Conservation (phyloP, 2,888 invertebrate genomes). For the Eustalomyia histrio region DNA sequence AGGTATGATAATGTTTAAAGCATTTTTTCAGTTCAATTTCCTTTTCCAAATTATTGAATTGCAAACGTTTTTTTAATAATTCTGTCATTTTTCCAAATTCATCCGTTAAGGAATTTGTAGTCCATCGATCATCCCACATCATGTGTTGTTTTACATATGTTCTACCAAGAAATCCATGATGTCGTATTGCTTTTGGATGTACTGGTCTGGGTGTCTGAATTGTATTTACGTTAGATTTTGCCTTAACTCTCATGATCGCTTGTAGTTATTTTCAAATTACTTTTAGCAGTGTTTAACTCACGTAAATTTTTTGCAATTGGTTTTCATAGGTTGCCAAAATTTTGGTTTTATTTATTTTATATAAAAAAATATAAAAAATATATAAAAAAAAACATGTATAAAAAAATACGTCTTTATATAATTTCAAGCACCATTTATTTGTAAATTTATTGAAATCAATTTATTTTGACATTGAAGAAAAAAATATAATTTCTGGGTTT, state of each 20-base stretch:
- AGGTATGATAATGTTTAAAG: constrained; percentile 6
- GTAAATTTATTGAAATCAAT: too few relatives aligned
- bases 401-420: not conserved
- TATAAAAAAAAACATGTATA: not conserved
- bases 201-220: constrained; percentile 68
- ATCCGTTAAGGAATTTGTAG: constrained; percentile 72
- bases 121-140: constrained; percentile 76
- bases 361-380: constrained; percentile 8
- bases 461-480: too few relatives aligned
- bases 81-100: constrained; percentile 75
- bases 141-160: constrained; percentile 75
- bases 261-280: too few relatives aligned
- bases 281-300: too few relatives aligned
- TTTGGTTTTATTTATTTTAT: not conserved
- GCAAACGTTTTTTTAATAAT: constrained; percentile 70
- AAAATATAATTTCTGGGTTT: too few relatives aligned
- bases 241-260: constrained; percentile 12
- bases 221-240: not conserved
- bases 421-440: too few relatives aligned
- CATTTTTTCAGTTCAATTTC: not conserved
- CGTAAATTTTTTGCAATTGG: not conserved
- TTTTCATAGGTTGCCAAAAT: not conserved
- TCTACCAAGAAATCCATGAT: constrained; percentile 77
- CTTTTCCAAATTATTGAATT: constrained; percentile 26
- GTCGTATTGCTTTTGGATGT: constrained; percentile 70